Evolutionary conservation across 2,113 vertebrate species (phyloP).

Genomic region (Ameiurus melas): DNA sequence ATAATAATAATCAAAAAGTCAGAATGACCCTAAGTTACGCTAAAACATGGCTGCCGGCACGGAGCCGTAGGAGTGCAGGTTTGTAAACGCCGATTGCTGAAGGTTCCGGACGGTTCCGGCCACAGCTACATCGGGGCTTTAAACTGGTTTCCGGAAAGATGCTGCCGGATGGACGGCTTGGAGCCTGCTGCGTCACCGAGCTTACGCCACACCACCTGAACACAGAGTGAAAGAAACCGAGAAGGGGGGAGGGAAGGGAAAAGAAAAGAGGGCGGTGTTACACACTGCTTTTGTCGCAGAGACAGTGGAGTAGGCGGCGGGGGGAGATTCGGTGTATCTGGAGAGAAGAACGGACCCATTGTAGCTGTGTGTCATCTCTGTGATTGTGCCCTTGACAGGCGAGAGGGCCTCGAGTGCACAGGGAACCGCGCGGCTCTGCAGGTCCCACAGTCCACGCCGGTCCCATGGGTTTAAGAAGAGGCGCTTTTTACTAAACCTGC

Average conservation of each 20-base stretch:
- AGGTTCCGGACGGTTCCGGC: slow-evolving; percentile 12
- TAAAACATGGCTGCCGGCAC: slow-evolving; percentile 22
- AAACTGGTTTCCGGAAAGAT: slow-evolving; percentile 98
- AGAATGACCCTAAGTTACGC: slow-evolving; percentile 2
- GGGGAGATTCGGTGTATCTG: slow-evolving; percentile 9
- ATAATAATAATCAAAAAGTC: background rate
- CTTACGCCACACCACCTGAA: slow-evolving; percentile 97
- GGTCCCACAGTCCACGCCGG: slow-evolving; percentile 35
- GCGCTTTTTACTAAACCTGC: slow-evolving; percentile 4
- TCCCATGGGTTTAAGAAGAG: slow-evolving; percentile 3
- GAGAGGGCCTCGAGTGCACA: background rate
- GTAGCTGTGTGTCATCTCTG: slow-evolving; percentile 36
- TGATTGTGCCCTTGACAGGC: slow-evolving; percentile 31
- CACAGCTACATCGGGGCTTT: slow-evolving; percentile 91
- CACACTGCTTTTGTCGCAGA: background rate
- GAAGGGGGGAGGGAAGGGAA: background rate
- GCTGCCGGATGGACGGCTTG: slow-evolving; percentile 94
- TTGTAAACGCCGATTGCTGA: slow-evolving; percentile 1
- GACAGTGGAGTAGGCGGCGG: background rate
- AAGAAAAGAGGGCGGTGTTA: background rate
- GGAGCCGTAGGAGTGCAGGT: slow-evolving; percentile 28
- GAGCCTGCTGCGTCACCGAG: slow-evolving; percentile 93
- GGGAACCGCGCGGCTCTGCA: slow-evolving; percentile 29
- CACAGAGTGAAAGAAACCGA: slow-evolving; percentile 11
- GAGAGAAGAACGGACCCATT: slow-evolving; percentile 41